phyloP scores from a whole-genome alignment of 2,797 vertebrate genomes.

The Remorina albescens region DNA sequence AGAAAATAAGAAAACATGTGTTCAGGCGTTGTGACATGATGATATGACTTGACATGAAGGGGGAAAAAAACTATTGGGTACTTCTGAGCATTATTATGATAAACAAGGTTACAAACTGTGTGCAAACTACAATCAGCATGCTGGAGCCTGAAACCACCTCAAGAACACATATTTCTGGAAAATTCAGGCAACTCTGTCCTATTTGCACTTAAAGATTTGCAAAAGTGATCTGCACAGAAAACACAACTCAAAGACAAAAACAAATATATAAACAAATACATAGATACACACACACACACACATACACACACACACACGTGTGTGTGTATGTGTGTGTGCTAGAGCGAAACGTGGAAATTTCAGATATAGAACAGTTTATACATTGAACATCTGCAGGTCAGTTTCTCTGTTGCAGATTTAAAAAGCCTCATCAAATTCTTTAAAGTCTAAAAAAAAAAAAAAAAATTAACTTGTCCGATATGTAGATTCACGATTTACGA shows the following conservation, averaged over 20 bases:
- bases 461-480: no score
- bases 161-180: neutral
- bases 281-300: no score
- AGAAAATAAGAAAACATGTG: neutral
- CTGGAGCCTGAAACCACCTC: no score
- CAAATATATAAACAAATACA: no score
- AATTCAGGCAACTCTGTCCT: neutral
- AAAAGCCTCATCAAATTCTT: neutral
- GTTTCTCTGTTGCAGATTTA: neutral
- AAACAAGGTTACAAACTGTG: neutral
- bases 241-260: neutral
- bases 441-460: neutral
- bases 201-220: neutral
- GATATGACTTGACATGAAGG: neutral
- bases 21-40: neutral
- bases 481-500: no score
- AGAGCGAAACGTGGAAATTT: no score
- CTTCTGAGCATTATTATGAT: no score
- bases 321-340: no score
- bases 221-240: neutral
- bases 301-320: no score
- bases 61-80: neutral
- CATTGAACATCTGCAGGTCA: neutral
- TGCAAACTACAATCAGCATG: neutral
- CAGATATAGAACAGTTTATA: neutral